Evolutionary conservation across 2,888 invertebrate species (phyloP).

Genomic region (Athalia circularis): DNA sequence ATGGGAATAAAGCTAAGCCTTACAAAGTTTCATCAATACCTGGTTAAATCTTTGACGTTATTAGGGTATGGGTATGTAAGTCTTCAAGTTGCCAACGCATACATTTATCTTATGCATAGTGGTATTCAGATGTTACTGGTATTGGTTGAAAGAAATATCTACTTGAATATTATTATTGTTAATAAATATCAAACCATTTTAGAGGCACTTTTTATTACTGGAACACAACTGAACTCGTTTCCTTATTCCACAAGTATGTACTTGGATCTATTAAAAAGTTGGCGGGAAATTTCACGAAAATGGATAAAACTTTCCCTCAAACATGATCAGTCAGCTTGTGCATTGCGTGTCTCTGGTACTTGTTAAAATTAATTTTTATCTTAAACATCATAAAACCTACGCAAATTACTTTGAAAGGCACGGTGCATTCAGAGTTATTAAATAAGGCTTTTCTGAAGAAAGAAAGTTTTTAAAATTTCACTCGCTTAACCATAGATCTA

Average conservation of each 20-base stretch:
- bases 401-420: slow-evolving; percentile 68
- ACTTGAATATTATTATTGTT: slow-evolving; percentile 49
- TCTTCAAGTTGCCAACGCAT: neutral
- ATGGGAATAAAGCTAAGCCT: slow-evolving; percentile 56
- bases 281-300: slow-evolving; percentile 52
- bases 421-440: slow-evolving; percentile 68
- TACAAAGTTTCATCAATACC: slow-evolving; percentile 54
- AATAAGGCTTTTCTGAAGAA: slow-evolving; percentile 60
- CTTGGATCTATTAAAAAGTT: slow-evolving; percentile 38
- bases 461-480: slow-evolving; percentile 61
- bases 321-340: slow-evolving; percentile 59
- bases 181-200: slow-evolving; percentile 61
- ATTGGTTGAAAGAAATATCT: slow-evolving; percentile 47
- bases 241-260: slow-evolving; percentile 19
- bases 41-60: slow-evolving; percentile 52
- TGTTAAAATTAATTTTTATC: slow-evolving; percentile 66
- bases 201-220: slow-evolving; percentile 58
- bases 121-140: slow-evolving; percentile 42
- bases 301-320: slow-evolving; percentile 60
- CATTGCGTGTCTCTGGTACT: slow-evolving; percentile 51
- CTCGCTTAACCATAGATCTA: slow-evolving; percentile 22
- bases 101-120: slow-evolving; percentile 40
- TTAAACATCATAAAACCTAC: slow-evolving; percentile 62
- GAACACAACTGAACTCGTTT: neutral
- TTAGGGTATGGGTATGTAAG: slow-evolving; percentile 20